Evolutionary conservation across 2,888 invertebrate genomes (phyloP), one percentile per base, ranked within the genome.

Genomic region (Lasioglossum villosulum): DNA sequence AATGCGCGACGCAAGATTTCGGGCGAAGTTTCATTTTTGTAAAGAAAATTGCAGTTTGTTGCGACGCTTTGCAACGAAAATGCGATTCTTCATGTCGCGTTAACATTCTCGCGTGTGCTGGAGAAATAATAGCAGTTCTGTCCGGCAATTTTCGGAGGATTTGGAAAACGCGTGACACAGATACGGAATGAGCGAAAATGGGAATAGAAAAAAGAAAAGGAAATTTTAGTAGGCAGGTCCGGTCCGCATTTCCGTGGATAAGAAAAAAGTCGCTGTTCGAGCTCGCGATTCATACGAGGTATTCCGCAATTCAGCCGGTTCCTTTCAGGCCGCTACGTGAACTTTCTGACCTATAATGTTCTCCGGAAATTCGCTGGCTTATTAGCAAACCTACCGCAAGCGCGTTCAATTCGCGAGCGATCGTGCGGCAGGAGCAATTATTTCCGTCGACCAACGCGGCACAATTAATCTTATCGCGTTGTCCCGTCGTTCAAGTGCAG

Each of bases 401-500:
- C 72, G 42, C 39, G 76, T 77, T 39, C 71, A n/a, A 78, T 84
- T 86, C 75, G 73, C 63, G 80, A 63, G 42, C 56, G 56, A 71
- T 79, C 77, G 78, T 66, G 56, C 77, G 66, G 48, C 78, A 74
- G 68, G 71, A 82, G 37, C 75, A 84, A 89, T 89, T 86, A 89
- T 81, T 89, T 78, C 78, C 83, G 77, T 52, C 66, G 80, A 48
- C 70, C 52, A 59, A 39, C 56, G 72, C 59, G 30, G 52, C 78
- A 84, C 84, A 86, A 86, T 89, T 88, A 88, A 79, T 74, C 37
- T 78, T 75, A 77, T 79, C 79, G 63, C 68, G 68, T 63, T 63
- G 37, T 71, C 45, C 52, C 42, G 12, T 37, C 71, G 56, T 39
- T 73, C 19, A 79, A 72, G 72, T 78, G 52, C 52, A 75, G 70